Percentiles rank a stretch among this genome's conserved stretches.
Evolutionary conservation across 2,888 invertebrate species (phyloP).

Genomic region (Keiferia lycopersicella): DNA sequence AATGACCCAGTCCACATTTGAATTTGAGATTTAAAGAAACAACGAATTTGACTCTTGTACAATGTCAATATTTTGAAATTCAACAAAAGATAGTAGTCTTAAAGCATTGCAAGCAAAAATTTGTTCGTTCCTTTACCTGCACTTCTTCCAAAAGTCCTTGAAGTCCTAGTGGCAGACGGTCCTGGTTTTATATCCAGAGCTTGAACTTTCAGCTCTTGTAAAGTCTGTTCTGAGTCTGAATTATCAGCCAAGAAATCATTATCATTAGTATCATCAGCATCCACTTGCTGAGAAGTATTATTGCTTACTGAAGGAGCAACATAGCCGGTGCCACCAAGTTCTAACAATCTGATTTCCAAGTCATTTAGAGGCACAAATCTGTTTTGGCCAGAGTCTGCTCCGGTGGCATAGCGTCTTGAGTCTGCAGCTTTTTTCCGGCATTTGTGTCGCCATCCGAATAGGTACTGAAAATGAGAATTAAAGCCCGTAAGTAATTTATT

Average conservation of each 20-base stretch:
- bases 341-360: constrained; percentile 64
- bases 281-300: constrained; percentile 49
- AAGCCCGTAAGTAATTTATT: not conserved
- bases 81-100: too few species aligned
- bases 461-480: constrained; percentile 56
- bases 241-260: constrained; percentile 51
- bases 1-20: too few species aligned
- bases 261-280: constrained; percentile 50
- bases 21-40: too few species aligned
- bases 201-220: constrained; percentile 48
- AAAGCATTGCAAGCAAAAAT: too few species aligned
- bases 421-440: constrained; percentile 68
- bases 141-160: not conserved
- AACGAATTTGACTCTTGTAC: too few species aligned
- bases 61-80: too few species aligned
- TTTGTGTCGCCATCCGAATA: constrained; percentile 73
- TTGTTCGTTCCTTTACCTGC: too few species aligned
- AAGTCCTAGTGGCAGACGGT: constrained; percentile 23
- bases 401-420: constrained; percentile 50
- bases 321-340: constrained; percentile 56
- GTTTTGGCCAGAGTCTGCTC: constrained; percentile 46
- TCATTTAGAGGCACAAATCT: constrained; percentile 64
- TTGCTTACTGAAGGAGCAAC: constrained; percentile 43
- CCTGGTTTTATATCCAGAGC: constrained; percentile 32
- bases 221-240: constrained; percentile 57